Percentiles rank a stretch among this genome's conserved stretches.
Conservation (phyloP, 2,888 invertebrate genomes). For the Monopis laevigella region DNA sequence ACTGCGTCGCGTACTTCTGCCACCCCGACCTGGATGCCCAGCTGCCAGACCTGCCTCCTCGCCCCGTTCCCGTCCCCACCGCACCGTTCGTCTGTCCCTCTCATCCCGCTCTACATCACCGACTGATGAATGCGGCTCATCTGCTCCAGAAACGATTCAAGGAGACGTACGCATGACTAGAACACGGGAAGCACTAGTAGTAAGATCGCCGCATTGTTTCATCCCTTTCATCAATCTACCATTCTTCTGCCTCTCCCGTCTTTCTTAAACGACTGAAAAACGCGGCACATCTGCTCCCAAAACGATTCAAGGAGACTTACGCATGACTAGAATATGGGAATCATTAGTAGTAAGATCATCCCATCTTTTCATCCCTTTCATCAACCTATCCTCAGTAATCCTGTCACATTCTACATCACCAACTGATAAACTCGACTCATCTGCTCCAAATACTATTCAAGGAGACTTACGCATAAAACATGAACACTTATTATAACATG, state of each 20-base stretch:
- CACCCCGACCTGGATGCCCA: conserved; percentile 72
- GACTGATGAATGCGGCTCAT: conserved; percentile 75
- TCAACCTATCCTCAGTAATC: too few species aligned
- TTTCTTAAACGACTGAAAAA: conserved; percentile 68
- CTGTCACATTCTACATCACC: conserved; percentile 54
- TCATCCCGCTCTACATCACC: conserved; percentile 54
- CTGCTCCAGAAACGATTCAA: conserved; percentile 75
- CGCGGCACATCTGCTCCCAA: conserved; percentile 77
- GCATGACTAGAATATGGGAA: conserved; percentile 54
- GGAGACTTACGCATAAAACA: conserved; percentile 76
- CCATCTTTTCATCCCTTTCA: too few species aligned
- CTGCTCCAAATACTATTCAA: conserved; percentile 75
- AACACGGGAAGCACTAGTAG: conserved; percentile 20
- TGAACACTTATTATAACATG: conserved; percentile 46
- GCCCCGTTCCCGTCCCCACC: conserved; percentile 41
- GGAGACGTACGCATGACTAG: conserved; percentile 73
- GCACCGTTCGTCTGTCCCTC: conserved; percentile 46
- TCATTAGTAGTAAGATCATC: too few species aligned
- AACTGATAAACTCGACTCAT: conserved; percentile 75
- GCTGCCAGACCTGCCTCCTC: conserved; percentile 58
- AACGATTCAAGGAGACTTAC: conserved; percentile 76
- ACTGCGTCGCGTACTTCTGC: conserved; percentile 81
- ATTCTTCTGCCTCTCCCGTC: neutral
- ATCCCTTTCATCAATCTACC: neutral
- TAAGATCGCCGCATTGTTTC: neutral